Conservation (phyloP, 2,888 invertebrate species). For the Chalcosyrphus nemorum region DNA sequence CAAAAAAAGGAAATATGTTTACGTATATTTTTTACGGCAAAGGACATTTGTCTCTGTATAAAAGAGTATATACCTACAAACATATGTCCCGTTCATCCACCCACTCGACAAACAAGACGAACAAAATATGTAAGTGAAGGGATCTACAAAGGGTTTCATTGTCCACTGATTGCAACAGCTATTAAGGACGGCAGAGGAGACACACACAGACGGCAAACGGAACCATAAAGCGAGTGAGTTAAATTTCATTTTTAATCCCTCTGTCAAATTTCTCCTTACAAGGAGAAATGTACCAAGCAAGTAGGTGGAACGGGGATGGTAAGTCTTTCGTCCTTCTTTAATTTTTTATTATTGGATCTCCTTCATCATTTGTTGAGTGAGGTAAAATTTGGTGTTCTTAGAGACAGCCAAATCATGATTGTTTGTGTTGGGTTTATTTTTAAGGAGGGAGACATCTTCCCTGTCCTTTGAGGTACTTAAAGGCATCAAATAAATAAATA, state of each 20-base stretch:
- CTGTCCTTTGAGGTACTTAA: conserved; percentile 23
- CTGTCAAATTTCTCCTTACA: conserved; percentile 32
- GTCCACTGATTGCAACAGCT: neutral
- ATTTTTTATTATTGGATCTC: conserved; percentile 24
- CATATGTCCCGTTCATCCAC: neutral
- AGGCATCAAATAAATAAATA: conserved; percentile 30
- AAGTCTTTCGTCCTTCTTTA: conserved; percentile 11
- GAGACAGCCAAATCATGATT: conserved; percentile 1
- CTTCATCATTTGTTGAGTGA: neutral
- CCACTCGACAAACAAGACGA: neutral
- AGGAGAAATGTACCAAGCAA: conserved; percentile 6
- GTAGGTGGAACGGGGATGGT: neutral
- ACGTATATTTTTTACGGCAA: neutral
- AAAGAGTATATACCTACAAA: neutral
- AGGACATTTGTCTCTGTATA: neutral
- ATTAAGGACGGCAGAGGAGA: neutral
- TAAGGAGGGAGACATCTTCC: neutral
- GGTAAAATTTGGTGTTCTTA: neutral
- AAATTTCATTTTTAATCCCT: conserved; percentile 45
- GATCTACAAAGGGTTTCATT: conserved; percentile 6
- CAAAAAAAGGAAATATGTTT: conserved; percentile 23
- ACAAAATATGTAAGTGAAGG: conserved; percentile 1
- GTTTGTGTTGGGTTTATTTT: neutral
- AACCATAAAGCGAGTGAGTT: neutral
- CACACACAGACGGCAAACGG: neutral